Evolutionary conservation across 2,113 vertebrate genomes (phyloP).

Genomic region (rabbit (Oryctolagus cuniculus)): mOryCun1.1 NC_091437.1:31646001-31646500

Average conservation of each 20-base stretch:
- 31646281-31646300: slow-evolving; percentile 23
- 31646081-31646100: background rate
- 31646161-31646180: background rate
- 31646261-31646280: background rate
- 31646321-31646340: background rate
- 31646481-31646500: background rate
- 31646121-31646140: background rate
- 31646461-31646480: background rate
- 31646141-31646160: background rate
- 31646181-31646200: background rate
- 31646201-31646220: accelerated
- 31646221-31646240: accelerated
- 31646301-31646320: background rate
- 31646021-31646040: too few relatives aligned
- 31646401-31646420: slow-evolving; percentile 37
- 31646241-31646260: background rate
- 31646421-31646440: background rate
- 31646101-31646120: background rate
- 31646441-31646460: background rate
- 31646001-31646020: background rate
- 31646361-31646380: background rate
- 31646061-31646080: background rate
- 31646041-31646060: background rate
- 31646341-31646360: background rate
- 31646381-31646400: background rate